Base-by-base conservation (phyloP, 2,888 invertebrate species). In the Orthonevra nobilis region DNA sequence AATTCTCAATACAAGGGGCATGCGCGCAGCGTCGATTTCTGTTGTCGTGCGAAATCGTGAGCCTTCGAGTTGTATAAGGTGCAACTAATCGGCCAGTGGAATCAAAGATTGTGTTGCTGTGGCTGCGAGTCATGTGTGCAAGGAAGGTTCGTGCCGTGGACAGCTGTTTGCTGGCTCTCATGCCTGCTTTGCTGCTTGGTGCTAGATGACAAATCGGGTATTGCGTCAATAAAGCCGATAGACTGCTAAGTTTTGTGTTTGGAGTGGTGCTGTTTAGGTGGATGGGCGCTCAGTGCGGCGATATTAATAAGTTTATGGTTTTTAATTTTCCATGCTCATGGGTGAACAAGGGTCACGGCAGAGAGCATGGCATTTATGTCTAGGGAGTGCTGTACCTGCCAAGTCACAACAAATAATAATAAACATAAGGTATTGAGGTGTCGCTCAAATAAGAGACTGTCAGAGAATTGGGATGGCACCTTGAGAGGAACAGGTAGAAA, bases 31-130 rank as follows among this genome's bases (percentile, higher is more conserved):
- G n/a, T n/a, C n/a, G n/a, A 9, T n/a, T n/a, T n/a, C 6, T 3
- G 2, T 15, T 42, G 50, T 60, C 14, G 40, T 61, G 61, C 61
- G 63, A 70, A 70, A 58, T 70, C 75, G 75, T 75, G 75, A 52
- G 69, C 12, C 30, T 23, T 14, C 10, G n/a, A 34, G 50, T 70
- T 70, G 44, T 50, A 63, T 50, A 75, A 70, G 46, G 30, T 44
- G 28, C 36, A 63, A 42, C 48, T 56, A 73, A 75, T 75, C 69
- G 54, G 42, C n/a, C 56, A 46, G 42, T 30, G 40, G 7, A 50
- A 75, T 75, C 75, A 23, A 19, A 56, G 54, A 46, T 46, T 44
- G 6, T 36, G 60, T 52, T 17, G n/a, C n/a, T n/a, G 52, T 32
- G 34, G 19, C 17, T 38, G 38, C 30, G 10, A 34, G 23, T 26